Evolutionary conservation across 2,797 vertebrate genomes (phyloP).

Genomic region (Acanthopagrus latus): DNA sequence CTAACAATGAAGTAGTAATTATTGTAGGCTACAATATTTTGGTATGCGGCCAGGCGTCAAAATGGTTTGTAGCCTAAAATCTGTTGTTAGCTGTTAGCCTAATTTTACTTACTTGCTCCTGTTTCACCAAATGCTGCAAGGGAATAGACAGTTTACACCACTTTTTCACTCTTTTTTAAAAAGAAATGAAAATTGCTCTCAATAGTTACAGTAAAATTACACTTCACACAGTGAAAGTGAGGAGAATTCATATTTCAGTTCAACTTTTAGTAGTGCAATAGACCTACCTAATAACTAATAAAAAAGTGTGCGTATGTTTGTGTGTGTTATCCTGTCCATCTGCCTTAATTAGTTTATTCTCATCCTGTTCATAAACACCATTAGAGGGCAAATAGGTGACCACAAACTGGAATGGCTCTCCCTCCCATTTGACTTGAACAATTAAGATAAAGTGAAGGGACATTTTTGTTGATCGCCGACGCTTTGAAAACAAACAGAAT

Average conservation of each 20-base stretch:
- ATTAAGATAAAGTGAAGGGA: slow-evolving; percentile 74
- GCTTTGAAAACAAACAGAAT: slow-evolving; percentile 48
- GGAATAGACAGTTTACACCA: not conserved
- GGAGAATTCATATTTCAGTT: not conserved
- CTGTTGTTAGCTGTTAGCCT: too few species aligned
- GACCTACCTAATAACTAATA: too few species aligned
- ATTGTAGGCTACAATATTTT: too few species aligned
- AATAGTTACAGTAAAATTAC: not conserved
- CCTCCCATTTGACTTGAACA: slow-evolving; percentile 65
- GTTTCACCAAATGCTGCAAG: not conserved
- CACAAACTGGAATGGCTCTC: slow-evolving; percentile 59
- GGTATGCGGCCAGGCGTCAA: too few species aligned
- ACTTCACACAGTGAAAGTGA: not conserved
- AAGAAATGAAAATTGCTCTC: not conserved
- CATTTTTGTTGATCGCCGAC: slow-evolving; percentile 55
- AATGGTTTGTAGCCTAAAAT: too few species aligned
- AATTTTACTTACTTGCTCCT: not conserved
- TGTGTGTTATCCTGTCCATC: slow-evolving; percentile 63
- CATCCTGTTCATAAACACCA: slow-evolving; percentile 74
- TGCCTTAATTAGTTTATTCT: slow-evolving; percentile 71
- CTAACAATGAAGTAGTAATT: not conserved
- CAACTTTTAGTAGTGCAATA: too few species aligned
- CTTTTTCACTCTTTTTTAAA: not conserved
- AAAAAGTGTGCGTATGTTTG: not conserved
- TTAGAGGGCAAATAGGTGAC: slow-evolving; percentile 76